Evolutionary conservation across 2,113 vertebrate species (phyloP), one percentile per base, ranked within the genome.

Genomic region (Herpetotheres cachinnans): DNA sequence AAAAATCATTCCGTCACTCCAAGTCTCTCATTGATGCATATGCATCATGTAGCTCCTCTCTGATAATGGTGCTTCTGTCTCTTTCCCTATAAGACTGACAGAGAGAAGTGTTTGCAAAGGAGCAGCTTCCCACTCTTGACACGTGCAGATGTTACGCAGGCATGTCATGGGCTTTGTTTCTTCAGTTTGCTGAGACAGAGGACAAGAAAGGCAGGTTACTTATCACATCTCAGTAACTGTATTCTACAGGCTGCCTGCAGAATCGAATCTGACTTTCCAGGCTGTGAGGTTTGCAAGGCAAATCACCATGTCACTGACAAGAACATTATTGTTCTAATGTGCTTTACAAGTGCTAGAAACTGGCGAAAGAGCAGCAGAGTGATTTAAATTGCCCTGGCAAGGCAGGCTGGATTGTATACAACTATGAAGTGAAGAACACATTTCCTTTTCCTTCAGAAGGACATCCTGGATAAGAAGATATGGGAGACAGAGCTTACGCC

Each of bases 381-480:
- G 82, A 95, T 93, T 95, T 95, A 95, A 89, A 93, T 73, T 95
- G 62, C 71, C 36, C 49, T 86, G 49, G 78, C 87, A 88, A 88
- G 66, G 62, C 84, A 89, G 78, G 54, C 62, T 66, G 74, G 32
- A 52, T 80, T 82, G 89, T 73, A 85, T 55, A 95, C 44, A 76
- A 59, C 71, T 1, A 1, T 52, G 40, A 95, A 77, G 65, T 63
- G 93, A 98, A 82, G 74, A 96, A 95, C 82, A 84, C 32, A 77
- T 70, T 95, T 96, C 46, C 88, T 95, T 80, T 97, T 93, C 61
- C 71, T 94, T 95, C 79, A 78, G 84, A 97, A 95, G 91, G 97
- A 90, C 86, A 80, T 82, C 54, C 46, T 82, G 86, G 66, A 78
- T 88, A 95, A 95, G 94, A 83, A 91, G 87, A 97, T 94, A 95